phyloP scores from a whole-genome alignment of 30 jellyfish, hydroid and myxozoan species.

The Sanderia malayensis region DNA sequence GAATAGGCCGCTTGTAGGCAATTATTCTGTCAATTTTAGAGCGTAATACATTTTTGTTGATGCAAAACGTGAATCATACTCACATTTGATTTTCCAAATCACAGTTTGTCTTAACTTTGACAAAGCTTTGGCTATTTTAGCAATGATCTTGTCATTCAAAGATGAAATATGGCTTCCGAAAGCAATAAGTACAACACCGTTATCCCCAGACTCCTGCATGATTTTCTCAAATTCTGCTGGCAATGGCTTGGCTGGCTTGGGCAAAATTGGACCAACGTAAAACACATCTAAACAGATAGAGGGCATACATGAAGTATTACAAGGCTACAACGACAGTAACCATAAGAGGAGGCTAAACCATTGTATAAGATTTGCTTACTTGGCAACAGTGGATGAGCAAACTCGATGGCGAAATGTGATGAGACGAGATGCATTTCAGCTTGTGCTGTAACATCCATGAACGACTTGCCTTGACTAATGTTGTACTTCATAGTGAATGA shows the following conservation, averaged over 20 bases:
- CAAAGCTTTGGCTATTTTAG: not conserved
- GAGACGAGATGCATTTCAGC: conserved; percentile 38
- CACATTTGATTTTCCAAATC: conserved; percentile 1
- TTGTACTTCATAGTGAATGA: conserved; percentile 4
- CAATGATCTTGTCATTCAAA: not conserved
- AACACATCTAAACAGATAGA: conserved; percentile 7
- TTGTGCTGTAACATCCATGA: not conserved
- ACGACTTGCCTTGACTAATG: not conserved
- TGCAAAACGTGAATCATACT: not conserved
- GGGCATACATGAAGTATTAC: too few relatives aligned
- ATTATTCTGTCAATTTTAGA: too few relatives aligned
- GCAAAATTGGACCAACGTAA: conserved; percentile 27
- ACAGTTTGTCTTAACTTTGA: not conserved
- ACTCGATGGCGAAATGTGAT: conserved; percentile 36
- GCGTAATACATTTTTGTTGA: too few relatives aligned
- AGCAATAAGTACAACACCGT: conserved; percentile 40
- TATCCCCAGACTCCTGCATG: conserved; percentile 63
- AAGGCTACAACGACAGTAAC: too few relatives aligned
- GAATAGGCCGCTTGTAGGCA: too few relatives aligned
- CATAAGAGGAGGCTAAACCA: too few relatives aligned
- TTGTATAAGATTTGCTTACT: too few relatives aligned
- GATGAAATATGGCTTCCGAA: conserved; percentile 37
- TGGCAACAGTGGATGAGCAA: conserved; percentile 54
- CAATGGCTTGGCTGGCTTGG: conserved; percentile 9
- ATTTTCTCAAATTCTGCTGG: conserved; percentile 30